phyloP scores from a whole-genome alignment of 2,797 vertebrate genomes.

The Brachymystax lenok region DNA sequence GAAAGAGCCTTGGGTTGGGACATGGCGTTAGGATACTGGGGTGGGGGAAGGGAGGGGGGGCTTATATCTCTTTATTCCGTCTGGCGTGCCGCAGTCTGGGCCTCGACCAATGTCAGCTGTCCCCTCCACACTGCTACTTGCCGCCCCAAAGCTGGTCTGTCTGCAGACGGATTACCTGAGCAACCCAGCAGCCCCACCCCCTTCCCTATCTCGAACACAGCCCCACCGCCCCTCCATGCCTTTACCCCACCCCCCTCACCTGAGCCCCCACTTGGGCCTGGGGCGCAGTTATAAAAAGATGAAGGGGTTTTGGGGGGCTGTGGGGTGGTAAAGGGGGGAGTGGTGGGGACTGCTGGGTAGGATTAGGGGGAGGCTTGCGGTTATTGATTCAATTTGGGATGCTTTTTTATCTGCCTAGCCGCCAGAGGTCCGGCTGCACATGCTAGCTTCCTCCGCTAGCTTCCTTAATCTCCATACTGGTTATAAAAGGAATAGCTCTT shows the following conservation, averaged over 20 bases:
- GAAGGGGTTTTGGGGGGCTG: slow-evolving; percentile 59
- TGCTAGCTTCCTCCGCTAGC: slow-evolving; percentile 57
- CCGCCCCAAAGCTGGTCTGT: slow-evolving; percentile 74
- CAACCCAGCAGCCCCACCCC: slow-evolving; percentile 30
- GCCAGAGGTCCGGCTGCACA: slow-evolving; percentile 54
- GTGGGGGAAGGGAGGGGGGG: slow-evolving; percentile 35
- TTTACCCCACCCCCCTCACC: background rate
- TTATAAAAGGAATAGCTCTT: slow-evolving; percentile 73
- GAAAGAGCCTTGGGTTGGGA: slow-evolving; percentile 72
- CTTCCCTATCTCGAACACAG: slow-evolving; percentile 43
- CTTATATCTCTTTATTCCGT: slow-evolving; percentile 81
- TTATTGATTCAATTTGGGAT: slow-evolving; percentile 80
- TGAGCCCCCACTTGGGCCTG: slow-evolving; percentile 64
- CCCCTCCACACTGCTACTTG: slow-evolving; percentile 25
- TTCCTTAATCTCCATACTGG: slow-evolving; percentile 61
- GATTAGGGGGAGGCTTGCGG: slow-evolving; percentile 71
- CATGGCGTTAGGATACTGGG: slow-evolving; percentile 58
- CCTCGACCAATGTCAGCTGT: slow-evolving; percentile 71
- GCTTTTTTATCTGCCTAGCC: slow-evolving; percentile 65
- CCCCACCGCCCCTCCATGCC: background rate
- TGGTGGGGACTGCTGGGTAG: slow-evolving; percentile 50
- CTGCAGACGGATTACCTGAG: slow-evolving; percentile 78
- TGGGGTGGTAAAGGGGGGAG: slow-evolving; percentile 30
- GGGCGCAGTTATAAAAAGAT: slow-evolving; percentile 76
- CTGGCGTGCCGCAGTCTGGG: slow-evolving; percentile 71